phyloP scores from a whole-genome alignment of 2,113 vertebrate species.

The Ochotona curzoniae region DNA sequence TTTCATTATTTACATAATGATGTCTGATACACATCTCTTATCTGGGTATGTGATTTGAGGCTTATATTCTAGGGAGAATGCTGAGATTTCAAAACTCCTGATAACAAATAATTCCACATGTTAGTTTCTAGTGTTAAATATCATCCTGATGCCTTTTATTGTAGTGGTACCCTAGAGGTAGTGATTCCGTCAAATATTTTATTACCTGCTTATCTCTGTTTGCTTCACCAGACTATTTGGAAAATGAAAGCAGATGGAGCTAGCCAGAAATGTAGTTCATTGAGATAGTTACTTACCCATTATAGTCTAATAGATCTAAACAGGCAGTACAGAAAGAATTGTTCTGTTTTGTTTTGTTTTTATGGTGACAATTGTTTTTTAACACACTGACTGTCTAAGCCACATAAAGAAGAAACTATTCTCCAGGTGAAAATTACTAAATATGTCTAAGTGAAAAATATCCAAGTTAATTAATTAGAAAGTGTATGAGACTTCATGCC shows the following conservation, averaged over 20 bases:
- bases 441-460: background rate
- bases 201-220: constrained; percentile 65
- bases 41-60: background rate
- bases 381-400: background rate
- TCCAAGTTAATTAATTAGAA: background rate
- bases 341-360: constrained; percentile 16
- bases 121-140: constrained; percentile 44
- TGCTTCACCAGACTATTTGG: constrained; percentile 51
- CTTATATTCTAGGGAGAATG: background rate
- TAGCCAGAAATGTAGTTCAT: constrained; percentile 59
- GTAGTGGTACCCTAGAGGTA: constrained; percentile 22
- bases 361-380: background rate
- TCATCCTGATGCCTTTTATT: background rate
- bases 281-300: constrained; percentile 37
- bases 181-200: constrained; percentile 44
- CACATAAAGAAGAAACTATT: background rate
- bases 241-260: constrained; percentile 60
- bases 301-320: constrained; percentile 53
- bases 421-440: background rate
- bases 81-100: background rate
- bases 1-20: background rate
- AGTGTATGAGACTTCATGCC: background rate
- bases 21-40: background rate
- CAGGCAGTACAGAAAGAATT: background rate
- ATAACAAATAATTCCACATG: constrained; percentile 27